Percentiles rank a stretch among this genome's conserved stretches.
These are phyloP conservation scores for Luscinia luscinia DNA, from an alignment of 2,797 vertebrate species.

Conservation along the genomic window DNA sequence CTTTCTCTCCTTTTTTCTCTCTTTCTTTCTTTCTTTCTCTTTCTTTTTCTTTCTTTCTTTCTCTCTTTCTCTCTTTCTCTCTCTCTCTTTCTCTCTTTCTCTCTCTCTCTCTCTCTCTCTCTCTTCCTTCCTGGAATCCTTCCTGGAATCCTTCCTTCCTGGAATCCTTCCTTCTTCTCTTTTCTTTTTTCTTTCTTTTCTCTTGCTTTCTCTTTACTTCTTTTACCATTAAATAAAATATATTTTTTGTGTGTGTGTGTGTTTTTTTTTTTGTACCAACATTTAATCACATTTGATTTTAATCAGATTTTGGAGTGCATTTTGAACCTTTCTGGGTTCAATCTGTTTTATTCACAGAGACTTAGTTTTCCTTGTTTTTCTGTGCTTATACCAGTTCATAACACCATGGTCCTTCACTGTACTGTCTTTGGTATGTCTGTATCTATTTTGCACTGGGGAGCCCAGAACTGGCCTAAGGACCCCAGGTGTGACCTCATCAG, in stretches of 20 bases:
- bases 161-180: too few relatives aligned
- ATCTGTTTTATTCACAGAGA: not conserved
- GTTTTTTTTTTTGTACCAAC: not conserved
- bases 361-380: not conserved
- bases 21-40: too few relatives aligned
- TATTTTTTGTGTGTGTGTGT: too few relatives aligned
- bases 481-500: not conserved
- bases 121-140: too few relatives aligned
- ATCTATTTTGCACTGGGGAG: not conserved
- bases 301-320: not conserved
- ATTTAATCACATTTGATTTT: not conserved
- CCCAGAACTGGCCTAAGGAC: not conserved
- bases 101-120: too few relatives aligned
- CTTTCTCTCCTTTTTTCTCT: too few relatives aligned
- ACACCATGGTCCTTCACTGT: not conserved
- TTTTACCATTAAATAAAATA: not conserved
- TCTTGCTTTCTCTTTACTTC: not conserved
- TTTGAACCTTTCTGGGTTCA: not conserved
- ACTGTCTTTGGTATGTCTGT: not conserved
- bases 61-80: too few relatives aligned
- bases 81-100: too few relatives aligned
- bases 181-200: too few relatives aligned
- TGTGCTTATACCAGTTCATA: accelerated
- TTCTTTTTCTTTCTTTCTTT: too few relatives aligned
- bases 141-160: too few relatives aligned